Evolutionary conservation across 2,797 vertebrate species (phyloP), one percentile per base, ranked within the genome.

Genomic region (Vultur gryphus): DNA sequence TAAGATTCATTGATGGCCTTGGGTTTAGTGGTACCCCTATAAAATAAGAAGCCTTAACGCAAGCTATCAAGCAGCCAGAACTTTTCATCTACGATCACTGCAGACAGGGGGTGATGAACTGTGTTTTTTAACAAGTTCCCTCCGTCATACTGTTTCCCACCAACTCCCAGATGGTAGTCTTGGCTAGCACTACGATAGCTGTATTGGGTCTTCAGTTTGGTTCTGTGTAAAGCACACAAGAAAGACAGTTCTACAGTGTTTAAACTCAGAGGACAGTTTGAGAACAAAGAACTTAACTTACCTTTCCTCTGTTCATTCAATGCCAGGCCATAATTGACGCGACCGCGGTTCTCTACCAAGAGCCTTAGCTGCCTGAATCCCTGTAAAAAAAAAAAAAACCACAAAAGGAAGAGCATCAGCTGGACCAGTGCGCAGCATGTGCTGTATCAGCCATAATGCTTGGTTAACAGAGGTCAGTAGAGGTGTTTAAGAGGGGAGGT

Each of bases 221-320:
- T 11, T 66, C 81, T 51, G 37, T 7, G 23, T 55, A 52, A 26
- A 88, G 62, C 64, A 44, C 69, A 6, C 11, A 11, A 55, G 66
- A 35, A 9, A 57, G 57, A 3, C 6, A 19, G 17, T 9, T 61
- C 33, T 39, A 12, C 20, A 35, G 69, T 13, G 19, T 6, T 37
- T 6, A 16, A 69, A 16, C 72, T 51, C 65, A 1, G 57, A 28
- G 62, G 71, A 29, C 51, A 43, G 26, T 6, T 6, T 24, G 67
- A 58, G 44, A 67, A 54, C 46, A 41, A 51, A 52, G 59, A 28
- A 46, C 15, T 66, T n/a, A 14, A 90, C 95, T 84, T 95, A 99
- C 99, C 99, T 99, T 99, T 99, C 86, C 98, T 99, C 91, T 99
- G 99, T 33, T 98, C 97, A 64, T 99, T 98, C 71, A 99, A 97